Conservation (phyloP, 2,888 invertebrate genomes). For the Cosmia trapezina region DNA sequence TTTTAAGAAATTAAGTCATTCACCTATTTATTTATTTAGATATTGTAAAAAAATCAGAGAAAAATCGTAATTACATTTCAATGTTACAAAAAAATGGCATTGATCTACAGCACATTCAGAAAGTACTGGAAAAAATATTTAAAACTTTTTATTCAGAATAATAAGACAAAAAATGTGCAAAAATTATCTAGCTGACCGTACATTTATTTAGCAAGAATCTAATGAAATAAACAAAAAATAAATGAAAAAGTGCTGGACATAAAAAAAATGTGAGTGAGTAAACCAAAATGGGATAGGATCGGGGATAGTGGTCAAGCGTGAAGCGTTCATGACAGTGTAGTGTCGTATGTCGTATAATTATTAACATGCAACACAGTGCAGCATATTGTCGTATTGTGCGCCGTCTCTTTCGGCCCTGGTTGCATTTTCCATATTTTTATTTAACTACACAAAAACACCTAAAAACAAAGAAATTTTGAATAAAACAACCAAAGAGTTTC, state of each 20-base stretch:
- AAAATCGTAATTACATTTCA: background rate
- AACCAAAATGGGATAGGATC: conserved; percentile 55
- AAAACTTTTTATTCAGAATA: conserved; percentile 1
- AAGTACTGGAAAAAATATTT: conserved; percentile 28
- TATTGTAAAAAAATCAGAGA: background rate
- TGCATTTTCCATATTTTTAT: conserved; percentile 81
- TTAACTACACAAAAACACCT: conserved; percentile 79
- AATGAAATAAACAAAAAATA: conserved; percentile 48
- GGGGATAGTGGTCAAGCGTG: conserved; percentile 70
- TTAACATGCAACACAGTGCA: conserved; percentile 82
- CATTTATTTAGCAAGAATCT: conserved; percentile 44
- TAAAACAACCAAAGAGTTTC: conserved; percentile 59
- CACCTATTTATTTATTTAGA: too few relatives aligned
- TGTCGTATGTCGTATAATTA: conserved; percentile 48
- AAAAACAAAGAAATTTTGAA: conserved; percentile 81
- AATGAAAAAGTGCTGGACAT: conserved; percentile 63
- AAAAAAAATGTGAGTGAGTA: conserved; percentile 55
- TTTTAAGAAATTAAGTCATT: too few relatives aligned
- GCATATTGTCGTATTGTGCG: conserved; percentile 79
- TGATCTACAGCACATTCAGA: conserved; percentile 56
- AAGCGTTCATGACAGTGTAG: conserved; percentile 68
- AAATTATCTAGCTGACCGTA: conserved; percentile 50
- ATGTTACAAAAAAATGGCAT: conserved; percentile 25
- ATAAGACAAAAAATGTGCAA: conserved; percentile 47
- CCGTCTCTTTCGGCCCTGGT: conserved; percentile 90